phyloP scores from a whole-genome alignment of 2,797 vertebrate species.

The Selene dorsalis region DNA sequence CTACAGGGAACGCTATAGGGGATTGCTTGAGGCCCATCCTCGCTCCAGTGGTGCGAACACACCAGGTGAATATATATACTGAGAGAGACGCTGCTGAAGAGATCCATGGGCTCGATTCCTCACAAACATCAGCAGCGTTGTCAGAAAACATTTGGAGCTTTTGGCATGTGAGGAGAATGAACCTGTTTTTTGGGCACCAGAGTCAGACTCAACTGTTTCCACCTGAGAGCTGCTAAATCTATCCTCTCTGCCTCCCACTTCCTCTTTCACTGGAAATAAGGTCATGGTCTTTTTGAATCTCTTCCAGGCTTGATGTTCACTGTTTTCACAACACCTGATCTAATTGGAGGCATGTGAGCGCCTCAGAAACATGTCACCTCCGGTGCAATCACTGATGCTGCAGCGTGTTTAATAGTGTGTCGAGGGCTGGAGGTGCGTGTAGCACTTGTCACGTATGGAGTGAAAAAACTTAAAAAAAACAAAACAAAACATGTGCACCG shows the following conservation, averaged over 20 bases:
- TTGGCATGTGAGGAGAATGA: conserved; percentile 59
- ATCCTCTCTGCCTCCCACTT: conserved; percentile 62
- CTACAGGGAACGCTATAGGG: conserved; percentile 32
- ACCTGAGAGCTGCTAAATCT: conserved; percentile 71
- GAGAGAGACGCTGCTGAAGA: conserved; percentile 18
- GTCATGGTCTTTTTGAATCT: conserved; percentile 63
- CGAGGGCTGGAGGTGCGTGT: conserved; percentile 34
- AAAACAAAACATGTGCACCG: not conserved
- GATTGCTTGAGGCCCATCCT: conserved; percentile 27
- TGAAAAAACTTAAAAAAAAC: too few relatives aligned
- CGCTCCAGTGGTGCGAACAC: conserved; percentile 24
- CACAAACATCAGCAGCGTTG: conserved; percentile 51
- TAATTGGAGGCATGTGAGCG: conserved; percentile 53
- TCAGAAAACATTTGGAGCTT: conserved; percentile 46
- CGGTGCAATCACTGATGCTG: conserved; percentile 33
- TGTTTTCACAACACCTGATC: conserved; percentile 55
- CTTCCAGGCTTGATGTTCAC: conserved; percentile 41
- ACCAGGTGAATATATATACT: conserved; percentile 31
- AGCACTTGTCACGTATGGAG: conserved; percentile 17
- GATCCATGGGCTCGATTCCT: conserved; percentile 50
- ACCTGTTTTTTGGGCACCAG: conserved; percentile 63
- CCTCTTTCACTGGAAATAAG: conserved; percentile 61
- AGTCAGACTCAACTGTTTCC: conserved; percentile 72
- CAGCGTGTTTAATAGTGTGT: conserved; percentile 40
- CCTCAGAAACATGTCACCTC: conserved; percentile 44